Conservation (phyloP, 23 tunicate species). For the Styela plicata region DNA sequence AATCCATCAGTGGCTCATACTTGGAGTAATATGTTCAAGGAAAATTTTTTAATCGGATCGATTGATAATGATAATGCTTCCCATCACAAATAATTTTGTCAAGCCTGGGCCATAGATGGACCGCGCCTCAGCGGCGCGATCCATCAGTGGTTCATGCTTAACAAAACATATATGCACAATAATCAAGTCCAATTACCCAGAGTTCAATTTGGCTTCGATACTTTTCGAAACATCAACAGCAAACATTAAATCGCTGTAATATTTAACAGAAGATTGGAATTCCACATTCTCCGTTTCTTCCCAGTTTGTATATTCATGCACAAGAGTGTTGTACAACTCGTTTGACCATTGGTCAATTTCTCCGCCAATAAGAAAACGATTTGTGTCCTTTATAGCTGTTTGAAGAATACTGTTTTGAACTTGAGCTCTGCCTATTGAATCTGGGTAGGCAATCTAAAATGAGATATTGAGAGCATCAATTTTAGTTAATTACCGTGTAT, state of each 20-base stretch:
- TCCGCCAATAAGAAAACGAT: background rate
- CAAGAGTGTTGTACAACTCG: background rate
- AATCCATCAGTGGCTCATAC: too few relatives aligned
- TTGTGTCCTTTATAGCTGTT: slow-evolving; percentile 8
- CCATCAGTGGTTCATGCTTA: too few relatives aligned
- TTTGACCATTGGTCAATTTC: slow-evolving; percentile 4
- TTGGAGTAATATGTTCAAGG: too few relatives aligned
- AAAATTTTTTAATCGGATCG: too few relatives aligned
- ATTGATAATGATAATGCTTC: too few relatives aligned
- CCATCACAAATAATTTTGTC: too few relatives aligned
- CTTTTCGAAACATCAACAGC: slow-evolving; percentile 13
- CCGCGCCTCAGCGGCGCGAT: too few relatives aligned
- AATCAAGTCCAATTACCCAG: background rate
- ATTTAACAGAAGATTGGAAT: slow-evolving; percentile 3
- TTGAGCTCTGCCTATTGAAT: background rate
- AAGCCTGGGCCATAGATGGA: too few relatives aligned
- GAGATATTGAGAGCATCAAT: too few relatives aligned
- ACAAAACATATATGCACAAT: too few relatives aligned
- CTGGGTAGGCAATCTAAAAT: slow-evolving; percentile 16
- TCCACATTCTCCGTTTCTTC: slow-evolving; percentile 1
- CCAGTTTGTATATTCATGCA: slow-evolving; percentile 23
- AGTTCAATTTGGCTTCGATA: background rate
- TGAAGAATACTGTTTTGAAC: background rate
- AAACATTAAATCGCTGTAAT: slow-evolving; percentile 6
- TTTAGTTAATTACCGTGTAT: too few relatives aligned